phyloP scores from a whole-genome alignment of 2,113 vertebrate species.

The Zosterops hypoxanthus region DNA sequence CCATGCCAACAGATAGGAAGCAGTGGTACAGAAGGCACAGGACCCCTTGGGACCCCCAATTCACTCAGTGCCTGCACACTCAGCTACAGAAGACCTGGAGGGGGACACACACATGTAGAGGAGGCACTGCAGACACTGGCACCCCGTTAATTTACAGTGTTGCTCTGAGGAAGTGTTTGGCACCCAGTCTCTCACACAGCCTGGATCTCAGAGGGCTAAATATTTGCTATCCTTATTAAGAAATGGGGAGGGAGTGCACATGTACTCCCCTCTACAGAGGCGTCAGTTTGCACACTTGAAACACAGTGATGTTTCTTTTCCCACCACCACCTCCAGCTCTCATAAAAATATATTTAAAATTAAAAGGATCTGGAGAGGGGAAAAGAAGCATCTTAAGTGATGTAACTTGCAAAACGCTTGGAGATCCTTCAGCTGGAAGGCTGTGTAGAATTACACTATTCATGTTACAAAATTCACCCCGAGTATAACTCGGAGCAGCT shows the following conservation, averaged over 20 bases:
- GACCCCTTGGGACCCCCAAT: neutral
- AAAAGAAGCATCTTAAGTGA: neutral
- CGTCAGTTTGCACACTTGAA: neutral
- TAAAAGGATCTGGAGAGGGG: neutral
- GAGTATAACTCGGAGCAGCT: neutral
- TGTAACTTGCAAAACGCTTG: neutral
- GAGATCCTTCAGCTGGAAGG: neutral
- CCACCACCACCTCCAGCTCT: neutral
- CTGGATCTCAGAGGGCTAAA: neutral
- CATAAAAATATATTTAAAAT: neutral
- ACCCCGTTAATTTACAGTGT: neutral
- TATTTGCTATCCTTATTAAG: neutral
- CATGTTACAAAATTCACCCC: neutral
- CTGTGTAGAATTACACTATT: neutral
- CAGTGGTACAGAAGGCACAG: neutral
- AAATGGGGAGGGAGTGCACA: neutral
- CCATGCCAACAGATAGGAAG: neutral
- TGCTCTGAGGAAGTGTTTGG: neutral
- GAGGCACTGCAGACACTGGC: neutral
- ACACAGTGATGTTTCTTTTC: neutral
- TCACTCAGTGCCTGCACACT: neutral
- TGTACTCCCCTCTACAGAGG: neutral
- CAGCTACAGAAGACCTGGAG: neutral
- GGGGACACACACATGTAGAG: rapidly evolving
- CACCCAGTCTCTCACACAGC: neutral